Evolutionary conservation across 2,797 vertebrate genomes (phyloP).

Genomic region (Enteromius afrohamiltoni): DNA sequence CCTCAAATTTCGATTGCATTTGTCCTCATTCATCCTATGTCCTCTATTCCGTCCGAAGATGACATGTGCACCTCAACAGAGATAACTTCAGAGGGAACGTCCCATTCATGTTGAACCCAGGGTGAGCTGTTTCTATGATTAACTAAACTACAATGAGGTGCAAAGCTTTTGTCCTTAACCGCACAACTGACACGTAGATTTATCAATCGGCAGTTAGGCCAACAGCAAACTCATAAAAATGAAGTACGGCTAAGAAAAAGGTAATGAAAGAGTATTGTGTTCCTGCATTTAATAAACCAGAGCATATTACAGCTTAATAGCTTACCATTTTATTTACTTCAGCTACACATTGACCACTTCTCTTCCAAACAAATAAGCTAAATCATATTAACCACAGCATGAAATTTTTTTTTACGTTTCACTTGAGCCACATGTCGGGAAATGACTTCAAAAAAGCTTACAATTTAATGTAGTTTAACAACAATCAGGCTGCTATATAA

Average conservation of each 20-base stretch:
- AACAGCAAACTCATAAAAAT: slow-evolving; percentile 55
- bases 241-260: slow-evolving; percentile 34
- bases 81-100: slow-evolving; percentile 25
- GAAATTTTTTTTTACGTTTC: background rate
- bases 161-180: slow-evolving; percentile 37
- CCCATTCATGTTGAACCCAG: slow-evolving; percentile 29
- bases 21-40: slow-evolving; percentile 21
- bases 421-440: background rate
- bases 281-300: slow-evolving; percentile 30
- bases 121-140: slow-evolving; percentile 43
- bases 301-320: slow-evolving; percentile 28
- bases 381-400: background rate
- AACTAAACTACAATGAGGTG: slow-evolving; percentile 48
- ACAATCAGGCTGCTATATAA: background rate
- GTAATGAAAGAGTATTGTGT: slow-evolving; percentile 36
- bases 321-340: slow-evolving; percentile 52
- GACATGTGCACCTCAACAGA: background rate
- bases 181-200: slow-evolving; percentile 45
- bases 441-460: background rate
- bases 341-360: slow-evolving; percentile 25
- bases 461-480: background rate
- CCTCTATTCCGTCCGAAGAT: background rate
- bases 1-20: background rate
- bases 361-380: slow-evolving; percentile 36
- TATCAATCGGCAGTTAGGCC: slow-evolving; percentile 51